These are phyloP conservation scores for Plusia festucae DNA, from an alignment of 2,888 invertebrate genomes.

Conservation along the genomic window DNA sequence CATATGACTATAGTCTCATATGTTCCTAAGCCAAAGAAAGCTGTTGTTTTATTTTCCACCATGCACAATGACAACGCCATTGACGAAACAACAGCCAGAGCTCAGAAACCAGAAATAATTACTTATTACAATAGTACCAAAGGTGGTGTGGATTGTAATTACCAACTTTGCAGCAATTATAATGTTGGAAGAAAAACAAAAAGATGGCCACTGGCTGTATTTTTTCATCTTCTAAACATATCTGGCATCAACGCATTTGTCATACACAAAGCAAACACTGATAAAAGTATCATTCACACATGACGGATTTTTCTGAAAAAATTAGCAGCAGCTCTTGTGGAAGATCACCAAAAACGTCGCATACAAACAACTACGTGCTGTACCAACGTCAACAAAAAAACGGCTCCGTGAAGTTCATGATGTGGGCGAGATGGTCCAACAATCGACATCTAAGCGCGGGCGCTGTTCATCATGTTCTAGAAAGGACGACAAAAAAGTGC, in stretches of 20 bases:
- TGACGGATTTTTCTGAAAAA: constrained; percentile 37
- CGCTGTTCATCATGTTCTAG: too few relatives aligned
- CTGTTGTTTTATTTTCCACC: constrained; percentile 52
- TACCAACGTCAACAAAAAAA: constrained; percentile 33
- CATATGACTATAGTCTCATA: constrained; percentile 37
- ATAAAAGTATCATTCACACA: constrained; percentile 22
- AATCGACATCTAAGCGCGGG: constrained; percentile 19
- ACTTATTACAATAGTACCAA: constrained; percentile 49
- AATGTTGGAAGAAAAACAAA: constrained; percentile 46
- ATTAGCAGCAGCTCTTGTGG: constrained; percentile 32
- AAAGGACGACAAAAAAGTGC: too few relatives aligned
- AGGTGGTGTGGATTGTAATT: constrained; percentile 34
- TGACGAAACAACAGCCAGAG: constrained; percentile 38
- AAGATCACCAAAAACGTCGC: constrained; percentile 41
- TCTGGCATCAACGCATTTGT: constrained; percentile 40
- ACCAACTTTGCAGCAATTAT: constrained; percentile 52
- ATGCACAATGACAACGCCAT: constrained; percentile 48
- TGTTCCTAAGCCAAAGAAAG: constrained; percentile 48
- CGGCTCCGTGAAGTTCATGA: constrained; percentile 37
- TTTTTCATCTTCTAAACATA: constrained; percentile 50
- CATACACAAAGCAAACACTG: constrained; percentile 31
- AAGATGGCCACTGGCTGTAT: constrained; percentile 47
- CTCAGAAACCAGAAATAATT: constrained; percentile 52
- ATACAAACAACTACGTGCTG: constrained; percentile 11
- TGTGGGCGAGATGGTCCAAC: constrained; percentile 28